Conservation (phyloP, 2,888 invertebrate species). For the Hirtodrosophila cameraria region DNA sequence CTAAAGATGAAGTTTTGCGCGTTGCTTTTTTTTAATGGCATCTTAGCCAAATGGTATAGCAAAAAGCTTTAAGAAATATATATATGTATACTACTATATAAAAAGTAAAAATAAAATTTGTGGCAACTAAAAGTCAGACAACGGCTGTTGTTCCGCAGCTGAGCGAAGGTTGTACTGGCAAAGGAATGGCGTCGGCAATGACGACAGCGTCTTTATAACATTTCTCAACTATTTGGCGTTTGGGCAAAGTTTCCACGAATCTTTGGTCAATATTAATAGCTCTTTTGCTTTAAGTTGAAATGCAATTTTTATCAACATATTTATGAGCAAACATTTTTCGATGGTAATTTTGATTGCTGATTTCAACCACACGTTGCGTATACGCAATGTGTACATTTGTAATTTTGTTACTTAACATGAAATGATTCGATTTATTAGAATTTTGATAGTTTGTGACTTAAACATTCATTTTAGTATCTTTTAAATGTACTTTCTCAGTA, state of each 20-base stretch:
- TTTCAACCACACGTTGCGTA: constrained; percentile 26
- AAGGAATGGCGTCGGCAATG: constrained; percentile 20
- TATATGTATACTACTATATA: not conserved
- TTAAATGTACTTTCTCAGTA: too few species aligned
- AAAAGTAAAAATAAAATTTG: constrained; percentile 11
- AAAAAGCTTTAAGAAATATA: constrained; percentile 23
- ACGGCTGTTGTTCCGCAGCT: constrained; percentile 21
- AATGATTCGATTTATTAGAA: too few species aligned
- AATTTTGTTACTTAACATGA: too few species aligned
- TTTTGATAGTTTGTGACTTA: too few species aligned
- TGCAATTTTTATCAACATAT: constrained; percentile 19
- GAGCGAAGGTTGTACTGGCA: constrained; percentile 27
- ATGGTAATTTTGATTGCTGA: constrained; percentile 14
- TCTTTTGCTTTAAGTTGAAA: constrained; percentile 12
- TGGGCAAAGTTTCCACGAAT: constrained; percentile 25
- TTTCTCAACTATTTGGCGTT: constrained; percentile 28
- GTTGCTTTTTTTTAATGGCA: constrained; percentile 22
- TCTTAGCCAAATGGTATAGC: constrained; percentile 31
- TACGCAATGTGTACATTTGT: constrained; percentile 45
- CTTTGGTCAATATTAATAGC: constrained; percentile 43
- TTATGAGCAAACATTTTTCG: constrained; percentile 20
- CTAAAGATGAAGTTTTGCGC: constrained; percentile 59
- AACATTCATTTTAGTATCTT: too few species aligned
- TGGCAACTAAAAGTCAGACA: constrained; percentile 51
- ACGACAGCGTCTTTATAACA: constrained; percentile 36